Percentiles rank a stretch among this genome's conserved stretches.
These are phyloP conservation scores for Conomelus anceps DNA, from an alignment of 2,888 invertebrate genomes.

Conservation along the genomic window DNA sequence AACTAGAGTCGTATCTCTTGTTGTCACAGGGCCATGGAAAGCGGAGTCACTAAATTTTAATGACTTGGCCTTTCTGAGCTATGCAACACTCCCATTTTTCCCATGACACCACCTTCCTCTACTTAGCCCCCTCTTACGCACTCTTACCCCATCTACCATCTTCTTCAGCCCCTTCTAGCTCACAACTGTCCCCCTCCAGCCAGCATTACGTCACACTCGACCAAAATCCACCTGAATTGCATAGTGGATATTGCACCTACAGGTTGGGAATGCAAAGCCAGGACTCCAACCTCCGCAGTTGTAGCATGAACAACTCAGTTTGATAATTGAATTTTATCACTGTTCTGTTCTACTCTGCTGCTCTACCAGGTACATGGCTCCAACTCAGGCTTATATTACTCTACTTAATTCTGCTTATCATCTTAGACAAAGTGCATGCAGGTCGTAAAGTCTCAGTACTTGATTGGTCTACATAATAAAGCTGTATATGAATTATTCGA, in stretches of 20 bases:
- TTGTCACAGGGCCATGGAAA: background rate
- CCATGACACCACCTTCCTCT: background rate
- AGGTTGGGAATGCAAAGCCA: too few species aligned
- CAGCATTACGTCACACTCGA: too few species aligned
- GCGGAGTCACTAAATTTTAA: background rate
- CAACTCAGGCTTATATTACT: background rate
- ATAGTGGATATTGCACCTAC: too few species aligned
- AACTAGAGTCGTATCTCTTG: background rate
- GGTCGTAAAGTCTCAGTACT: background rate
- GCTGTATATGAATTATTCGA: background rate
- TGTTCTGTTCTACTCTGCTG: background rate
- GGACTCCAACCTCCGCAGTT: background rate
- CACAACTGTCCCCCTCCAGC: too few species aligned
- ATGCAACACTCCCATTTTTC: background rate
- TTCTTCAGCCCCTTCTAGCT: too few species aligned
- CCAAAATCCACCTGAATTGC: too few species aligned
- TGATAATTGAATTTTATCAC: background rate
- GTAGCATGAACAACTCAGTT: background rate
- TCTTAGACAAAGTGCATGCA: background rate
- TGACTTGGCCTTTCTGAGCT: background rate
- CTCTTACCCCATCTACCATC: too few species aligned
- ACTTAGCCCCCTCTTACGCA: too few species aligned
- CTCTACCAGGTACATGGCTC: background rate
- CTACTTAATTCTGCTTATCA: background rate
- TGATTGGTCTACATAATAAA: background rate